phyloP scores from a whole-genome alignment of 2,113 vertebrate genomes.

The Amia ocellicauda region DNA sequence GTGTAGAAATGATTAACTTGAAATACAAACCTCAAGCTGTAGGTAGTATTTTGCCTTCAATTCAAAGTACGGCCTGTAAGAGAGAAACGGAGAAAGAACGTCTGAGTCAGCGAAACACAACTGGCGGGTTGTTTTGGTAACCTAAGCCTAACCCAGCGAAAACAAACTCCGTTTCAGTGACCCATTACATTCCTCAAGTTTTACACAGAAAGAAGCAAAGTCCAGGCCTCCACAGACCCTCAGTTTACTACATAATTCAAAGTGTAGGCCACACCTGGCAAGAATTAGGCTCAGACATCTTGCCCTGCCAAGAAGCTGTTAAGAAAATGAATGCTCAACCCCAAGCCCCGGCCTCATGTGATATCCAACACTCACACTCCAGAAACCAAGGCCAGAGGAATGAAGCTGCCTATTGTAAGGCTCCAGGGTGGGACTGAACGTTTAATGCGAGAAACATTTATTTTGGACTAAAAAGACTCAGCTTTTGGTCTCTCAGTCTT shows the following conservation, averaged over 20 bases:
- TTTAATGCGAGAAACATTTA: no score
- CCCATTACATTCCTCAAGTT: background rate
- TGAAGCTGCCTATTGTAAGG: no score
- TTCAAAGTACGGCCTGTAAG: slow-evolving; percentile 90
- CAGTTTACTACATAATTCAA: background rate
- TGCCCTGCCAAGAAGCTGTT: background rate
- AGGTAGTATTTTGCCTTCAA: slow-evolving; percentile 94
- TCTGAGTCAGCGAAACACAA: background rate
- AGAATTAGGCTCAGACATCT: background rate
- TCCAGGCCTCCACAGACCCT: background rate
- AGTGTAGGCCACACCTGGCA: background rate
- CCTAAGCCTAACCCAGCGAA: background rate
- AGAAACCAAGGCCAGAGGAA: no score
- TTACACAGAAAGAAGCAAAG: background rate
- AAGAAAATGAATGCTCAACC: background rate
- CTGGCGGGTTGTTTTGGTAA: background rate
- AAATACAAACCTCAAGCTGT: slow-evolving; percentile 89
- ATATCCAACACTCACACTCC: no score
- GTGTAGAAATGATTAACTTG: background rate
- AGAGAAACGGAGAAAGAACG: slow-evolving; percentile 26
- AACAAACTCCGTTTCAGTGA: background rate
- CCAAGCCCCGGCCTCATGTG: background rate
- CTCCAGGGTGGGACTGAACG: no score
- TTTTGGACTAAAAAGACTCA: no score
- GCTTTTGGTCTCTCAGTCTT: no score